Evolutionary conservation across 2,888 invertebrate species (phyloP), one percentile per base, ranked within the genome.

Genomic region (Drosophila acutilabella): DNA sequence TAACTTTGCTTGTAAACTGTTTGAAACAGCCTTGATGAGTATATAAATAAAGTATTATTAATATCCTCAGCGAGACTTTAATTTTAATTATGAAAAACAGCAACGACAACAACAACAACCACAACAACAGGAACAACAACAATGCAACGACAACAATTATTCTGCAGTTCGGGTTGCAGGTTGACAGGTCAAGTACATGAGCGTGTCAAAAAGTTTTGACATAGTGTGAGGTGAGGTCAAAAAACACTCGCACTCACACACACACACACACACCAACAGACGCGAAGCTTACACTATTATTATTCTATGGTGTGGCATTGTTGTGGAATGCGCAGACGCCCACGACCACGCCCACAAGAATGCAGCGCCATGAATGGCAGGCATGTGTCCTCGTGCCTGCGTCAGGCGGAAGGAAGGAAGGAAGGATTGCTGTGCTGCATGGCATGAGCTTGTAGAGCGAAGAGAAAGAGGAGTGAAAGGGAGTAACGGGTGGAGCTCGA

Each of bases 171-270:
- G 41, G 53, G 54, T 47, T 30, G 57, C 50, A 56, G 75, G 70
- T 64, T 69, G 81, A 65, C 83, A 64, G 88, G 81, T 81, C 81
- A 81, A 81, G 81, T 72, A 81, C 87, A 75, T 66, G 78, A 71
- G 72, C 79, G 71, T 81, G 88, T 82, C 87, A 81, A 81, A 81
- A 76, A 78, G 40, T 84, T 87, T 71, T 81, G 81, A 83, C 84
- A 78, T 54, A 56, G 20, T 36, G 33, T 44, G 44, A 50, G 74
- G 48, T 50, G 78, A 73, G 86, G 80, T 74, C 77, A 77, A 61
- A 62, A 36, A 36, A 36, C 36, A 36, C 30, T 30, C 30, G 2
- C 8, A 30, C 30, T 4, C 23, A 13, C 36, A 36, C 11, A 30
- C 30, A 30, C 30, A 36, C 13, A 36, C 4, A 36, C 4, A 36